Evolutionary conservation across 1,140 invertebrate genomes (phyloP).

Genomic region (Drosophila tropicalis): DNA sequence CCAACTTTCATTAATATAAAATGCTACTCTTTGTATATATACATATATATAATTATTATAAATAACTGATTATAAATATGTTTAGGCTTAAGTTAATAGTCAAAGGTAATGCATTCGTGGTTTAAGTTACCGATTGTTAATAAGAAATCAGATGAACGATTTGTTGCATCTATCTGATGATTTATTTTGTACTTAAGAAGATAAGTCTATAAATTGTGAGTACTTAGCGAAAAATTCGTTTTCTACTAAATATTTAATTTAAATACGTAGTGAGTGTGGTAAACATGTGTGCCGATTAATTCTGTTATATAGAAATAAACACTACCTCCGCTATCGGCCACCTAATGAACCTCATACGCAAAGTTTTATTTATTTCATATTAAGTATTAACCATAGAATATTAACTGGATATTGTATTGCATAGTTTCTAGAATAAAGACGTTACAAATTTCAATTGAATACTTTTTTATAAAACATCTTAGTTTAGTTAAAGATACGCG

Average conservation of each 20-base stretch:
- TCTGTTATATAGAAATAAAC: slow-evolving; percentile 18
- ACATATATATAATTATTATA: background rate
- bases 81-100: slow-evolving; percentile 4
- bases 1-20: background rate
- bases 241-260: slow-evolving; percentile 2
- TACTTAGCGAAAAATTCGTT: slow-evolving; percentile 1
- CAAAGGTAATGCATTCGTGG: background rate
- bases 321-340: slow-evolving; percentile 34
- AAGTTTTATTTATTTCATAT: slow-evolving; percentile 38
- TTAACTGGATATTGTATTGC: slow-evolving; percentile 11
- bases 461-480: too few species aligned
- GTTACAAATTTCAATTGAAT: slow-evolving; percentile 22
- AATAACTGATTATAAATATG: slow-evolving; percentile 16
- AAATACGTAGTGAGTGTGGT: background rate
- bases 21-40: background rate
- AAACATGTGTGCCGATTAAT: background rate
- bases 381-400: slow-evolving; percentile 23
- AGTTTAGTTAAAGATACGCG: too few species aligned
- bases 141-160: background rate
- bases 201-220: background rate
- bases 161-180: background rate
- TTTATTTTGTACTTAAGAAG: background rate
- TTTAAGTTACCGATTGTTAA: background rate
- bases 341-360: slow-evolving; percentile 3
- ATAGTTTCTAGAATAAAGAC: slow-evolving; percentile 25